phyloP scores from a whole-genome alignment of 2,888 invertebrate genomes.

The Trisateles emortualis region DNA sequence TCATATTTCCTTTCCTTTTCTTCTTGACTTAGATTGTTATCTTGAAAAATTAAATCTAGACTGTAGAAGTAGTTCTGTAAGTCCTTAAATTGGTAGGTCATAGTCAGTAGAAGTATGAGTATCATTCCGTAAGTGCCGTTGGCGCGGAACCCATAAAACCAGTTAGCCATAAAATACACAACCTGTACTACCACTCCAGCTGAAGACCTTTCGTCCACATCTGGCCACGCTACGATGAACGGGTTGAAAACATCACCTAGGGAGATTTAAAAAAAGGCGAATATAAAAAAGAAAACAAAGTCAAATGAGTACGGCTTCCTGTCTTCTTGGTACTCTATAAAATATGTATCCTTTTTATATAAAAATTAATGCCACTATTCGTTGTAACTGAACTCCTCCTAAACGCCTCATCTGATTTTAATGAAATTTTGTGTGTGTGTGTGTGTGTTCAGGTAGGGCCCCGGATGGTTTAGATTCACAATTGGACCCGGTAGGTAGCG shows the following conservation, averaged over 20 bases:
- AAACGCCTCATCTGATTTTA: too few species aligned
- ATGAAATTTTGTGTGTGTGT: too few species aligned
- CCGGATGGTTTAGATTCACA: too few species aligned
- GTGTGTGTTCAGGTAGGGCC: too few species aligned
- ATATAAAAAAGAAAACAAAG: neutral
- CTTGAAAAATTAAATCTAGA: slow-evolving; percentile 38
- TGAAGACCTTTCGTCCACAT: neutral
- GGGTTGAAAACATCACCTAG: neutral
- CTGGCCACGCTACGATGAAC: neutral
- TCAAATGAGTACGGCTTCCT: too few species aligned
- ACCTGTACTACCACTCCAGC: neutral
- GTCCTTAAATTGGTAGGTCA: slow-evolving; percentile 54
- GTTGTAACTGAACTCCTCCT: too few species aligned
- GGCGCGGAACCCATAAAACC: neutral
- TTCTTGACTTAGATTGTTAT: slow-evolving; percentile 29
- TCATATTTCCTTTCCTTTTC: slow-evolving; percentile 58
- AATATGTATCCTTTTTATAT: too few species aligned
- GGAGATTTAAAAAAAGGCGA: neutral
- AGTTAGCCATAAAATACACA: neutral
- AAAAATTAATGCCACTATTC: too few species aligned
- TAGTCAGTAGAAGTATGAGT: slow-evolving; percentile 1
- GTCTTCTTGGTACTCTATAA: too few species aligned
- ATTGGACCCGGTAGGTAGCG: too few species aligned
- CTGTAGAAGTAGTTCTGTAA: slow-evolving; percentile 48
- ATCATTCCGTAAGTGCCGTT: neutral